phyloP scores from a whole-genome alignment of 2,113 vertebrate species.

The Montifringilla adamsi region DNA sequence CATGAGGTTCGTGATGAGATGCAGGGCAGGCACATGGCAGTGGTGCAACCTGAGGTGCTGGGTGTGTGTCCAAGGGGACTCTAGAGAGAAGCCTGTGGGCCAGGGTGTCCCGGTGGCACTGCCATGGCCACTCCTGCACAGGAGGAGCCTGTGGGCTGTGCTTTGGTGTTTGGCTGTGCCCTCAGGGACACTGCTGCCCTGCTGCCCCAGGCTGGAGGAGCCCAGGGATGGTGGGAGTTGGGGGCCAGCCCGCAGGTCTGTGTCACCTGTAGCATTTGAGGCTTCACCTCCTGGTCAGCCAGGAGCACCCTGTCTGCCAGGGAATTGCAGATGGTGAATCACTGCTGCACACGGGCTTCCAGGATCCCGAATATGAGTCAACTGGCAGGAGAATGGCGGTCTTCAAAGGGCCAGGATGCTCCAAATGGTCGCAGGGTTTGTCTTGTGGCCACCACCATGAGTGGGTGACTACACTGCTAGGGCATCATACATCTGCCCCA shows the following conservation, averaged over 20 bases:
- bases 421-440: rapidly evolving
- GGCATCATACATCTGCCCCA: rapidly evolving
- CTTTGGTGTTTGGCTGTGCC: background rate
- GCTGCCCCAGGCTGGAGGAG: background rate
- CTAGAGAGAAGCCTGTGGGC: too few relatives aligned
- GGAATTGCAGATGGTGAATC: conserved; percentile 48
- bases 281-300: background rate
- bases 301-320: background rate
- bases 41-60: rapidly evolving
- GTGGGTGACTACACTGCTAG: rapidly evolving
- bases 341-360: background rate
- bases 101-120: rapidly evolving
- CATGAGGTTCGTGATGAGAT: rapidly evolving
- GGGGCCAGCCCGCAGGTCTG: rapidly evolving
- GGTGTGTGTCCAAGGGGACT: background rate
- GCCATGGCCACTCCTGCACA: background rate
- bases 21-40: rapidly evolving
- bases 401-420: background rate
- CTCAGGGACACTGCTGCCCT: background rate
- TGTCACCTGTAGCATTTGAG: background rate
- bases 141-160: background rate
- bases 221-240: rapidly evolving
- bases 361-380: conserved; percentile 1
- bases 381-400: background rate
- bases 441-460: rapidly evolving